A percentile compares a stretch with the other conserved stretches of the same genome.
Conservation (phyloP, 2,113 vertebrate species). For the Rhinolophus sinicus region DNA sequence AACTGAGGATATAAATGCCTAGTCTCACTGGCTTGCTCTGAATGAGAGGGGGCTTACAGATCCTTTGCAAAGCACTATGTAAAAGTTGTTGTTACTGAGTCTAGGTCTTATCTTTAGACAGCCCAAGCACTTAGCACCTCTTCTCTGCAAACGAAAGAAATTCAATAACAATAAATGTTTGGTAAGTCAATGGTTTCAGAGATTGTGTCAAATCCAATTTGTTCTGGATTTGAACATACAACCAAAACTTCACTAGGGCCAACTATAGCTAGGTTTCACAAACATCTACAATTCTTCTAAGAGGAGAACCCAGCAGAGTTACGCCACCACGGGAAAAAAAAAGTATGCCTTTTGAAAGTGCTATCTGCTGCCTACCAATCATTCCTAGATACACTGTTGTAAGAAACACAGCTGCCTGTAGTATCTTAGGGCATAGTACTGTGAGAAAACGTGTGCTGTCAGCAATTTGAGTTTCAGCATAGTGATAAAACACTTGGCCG, state of each 20-base stretch:
- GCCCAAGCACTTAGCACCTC: neutral
- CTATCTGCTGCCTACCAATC: neutral
- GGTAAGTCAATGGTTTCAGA: constrained; percentile 37
- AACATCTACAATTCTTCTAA: neutral
- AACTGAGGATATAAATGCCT: neutral
- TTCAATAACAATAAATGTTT: neutral
- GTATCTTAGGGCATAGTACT: neutral
- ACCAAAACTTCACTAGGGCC: constrained; percentile 22
- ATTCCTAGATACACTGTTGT: constrained; percentile 7
- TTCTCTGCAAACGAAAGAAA: constrained; percentile 47
- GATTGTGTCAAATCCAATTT: constrained; percentile 46
- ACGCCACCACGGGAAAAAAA: neutral
- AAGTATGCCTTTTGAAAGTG: neutral
- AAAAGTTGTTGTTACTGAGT: neutral
- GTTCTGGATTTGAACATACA: constrained; percentile 30
- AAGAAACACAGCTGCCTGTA: constrained; percentile 25
- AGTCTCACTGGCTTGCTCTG: neutral
- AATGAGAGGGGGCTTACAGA: neutral
- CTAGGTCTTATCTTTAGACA: constrained; percentile 29
- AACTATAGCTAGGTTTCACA: neutral
- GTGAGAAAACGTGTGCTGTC: constrained; percentile 80
- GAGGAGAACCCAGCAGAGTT: neutral
- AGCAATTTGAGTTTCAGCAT: constrained; percentile 85
- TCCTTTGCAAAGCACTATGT: neutral
- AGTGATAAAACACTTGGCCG: constrained; percentile 82